phyloP scores from a whole-genome alignment of 2,797 vertebrate genomes.

The Glyptemys insculpta region DNA sequence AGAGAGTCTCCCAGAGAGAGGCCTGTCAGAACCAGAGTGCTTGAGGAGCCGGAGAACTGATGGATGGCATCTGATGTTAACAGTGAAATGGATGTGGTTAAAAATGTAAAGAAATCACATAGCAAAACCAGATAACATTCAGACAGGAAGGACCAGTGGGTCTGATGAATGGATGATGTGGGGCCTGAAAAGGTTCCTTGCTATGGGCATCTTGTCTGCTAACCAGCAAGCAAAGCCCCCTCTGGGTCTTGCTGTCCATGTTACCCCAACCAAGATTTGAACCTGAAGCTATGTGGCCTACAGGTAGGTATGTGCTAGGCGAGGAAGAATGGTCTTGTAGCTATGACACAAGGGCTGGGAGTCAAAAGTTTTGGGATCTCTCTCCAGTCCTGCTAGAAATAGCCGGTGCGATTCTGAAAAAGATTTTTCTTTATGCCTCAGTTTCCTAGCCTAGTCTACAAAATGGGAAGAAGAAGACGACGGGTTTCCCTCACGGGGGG shows the following conservation, averaged over 20 bases:
- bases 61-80: background rate
- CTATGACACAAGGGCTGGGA: no score
- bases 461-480: background rate
- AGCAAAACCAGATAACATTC: background rate
- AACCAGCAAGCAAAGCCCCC: background rate
- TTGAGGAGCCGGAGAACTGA: background rate
- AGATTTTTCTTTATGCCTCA: background rate
- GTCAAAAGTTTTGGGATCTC: no score
- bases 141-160: background rate
- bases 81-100: background rate
- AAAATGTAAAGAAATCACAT: background rate
- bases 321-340: no score
- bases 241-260: background rate
- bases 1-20: background rate
- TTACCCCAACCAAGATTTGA: background rate
- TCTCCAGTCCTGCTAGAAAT: no score
- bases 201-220: background rate
- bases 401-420: no score
- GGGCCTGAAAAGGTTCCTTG: background rate
- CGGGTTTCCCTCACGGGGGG: no score
- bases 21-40: background rate
- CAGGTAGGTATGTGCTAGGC: background rate
- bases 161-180: conserved; percentile 39
- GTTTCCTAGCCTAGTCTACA: background rate
- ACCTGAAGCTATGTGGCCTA: background rate